Evolutionary conservation across 2,113 vertebrate genomes (phyloP), one percentile per base, ranked within the genome.

Genomic region (cattle (Bos taurus)): DNA sequence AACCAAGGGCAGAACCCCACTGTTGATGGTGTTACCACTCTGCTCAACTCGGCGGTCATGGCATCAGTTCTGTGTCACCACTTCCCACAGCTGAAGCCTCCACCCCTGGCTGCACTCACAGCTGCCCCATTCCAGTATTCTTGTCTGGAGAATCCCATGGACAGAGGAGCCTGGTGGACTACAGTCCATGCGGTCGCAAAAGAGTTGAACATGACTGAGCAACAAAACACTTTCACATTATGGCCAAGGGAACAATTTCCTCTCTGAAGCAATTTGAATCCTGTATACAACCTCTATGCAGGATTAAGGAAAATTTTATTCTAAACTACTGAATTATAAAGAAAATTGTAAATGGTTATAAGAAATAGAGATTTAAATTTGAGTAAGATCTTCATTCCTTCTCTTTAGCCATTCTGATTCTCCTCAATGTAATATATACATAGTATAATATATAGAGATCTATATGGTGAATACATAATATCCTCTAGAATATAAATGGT

Each of bases 401-500:
- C 78, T 67, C 62, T 23, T 48, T 54, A 77, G 48, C 74, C 26
- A 52, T 21, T 40, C 56, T 91, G 74, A 23, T 52, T 59, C 19
- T 36, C 60, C 25, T 90, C 40, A 74, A 64, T 43, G 33, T 57
- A 84, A 84, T 28, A 17, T n/a, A 60, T 36, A 67, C 67, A 78
- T 17, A 43, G 6, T 43, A 0, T 52, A 77, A 71, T 48, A 28
- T 33, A 50, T 64, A 82, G 13, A 90, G 54, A 54, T 5, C 9
- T 84, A 6, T 56, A 77, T 9, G 67, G 57, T 52, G 64, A 89
- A 48, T 81, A 36, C 21, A 1, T 86, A 40, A 67, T 71, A 86
- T 48, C 59, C 48, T 16, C 12, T 78, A 60, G 85, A 60, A 78
- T 90, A 25, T 83, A 92, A 94, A 90, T 52, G 54, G 89, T 52